phyloP scores from a whole-genome alignment of 2,113 vertebrate species.

The Tonatia bakeri region DNA sequence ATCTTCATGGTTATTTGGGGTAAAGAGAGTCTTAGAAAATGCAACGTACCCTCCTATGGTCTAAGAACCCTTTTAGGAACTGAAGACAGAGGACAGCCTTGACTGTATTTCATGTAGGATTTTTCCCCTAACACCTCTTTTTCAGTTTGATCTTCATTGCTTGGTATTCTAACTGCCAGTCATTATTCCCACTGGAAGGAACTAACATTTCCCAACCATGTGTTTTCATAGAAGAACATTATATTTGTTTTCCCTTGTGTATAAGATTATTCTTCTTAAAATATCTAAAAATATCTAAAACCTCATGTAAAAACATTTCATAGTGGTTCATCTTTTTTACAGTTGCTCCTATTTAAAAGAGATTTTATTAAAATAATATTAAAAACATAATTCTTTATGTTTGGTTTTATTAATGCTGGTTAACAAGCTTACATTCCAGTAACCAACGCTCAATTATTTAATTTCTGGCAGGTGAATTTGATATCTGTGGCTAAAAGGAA shows the following conservation, averaged over 20 bases:
- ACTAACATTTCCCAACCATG: not conserved
- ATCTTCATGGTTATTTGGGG: not conserved
- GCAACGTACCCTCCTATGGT: not conserved
- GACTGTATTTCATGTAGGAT: not conserved
- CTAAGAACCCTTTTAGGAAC: not conserved
- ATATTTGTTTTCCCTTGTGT: not conserved
- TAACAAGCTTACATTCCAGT: slow-evolving; percentile 58
- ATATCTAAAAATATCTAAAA: slow-evolving; percentile 43
- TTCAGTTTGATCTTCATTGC: not conserved
- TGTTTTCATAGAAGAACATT: not conserved
- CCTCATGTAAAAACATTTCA: slow-evolving; percentile 39
- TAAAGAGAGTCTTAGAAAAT: not conserved
- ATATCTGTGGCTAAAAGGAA: slow-evolving; percentile 42
- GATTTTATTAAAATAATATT: slow-evolving; percentile 46
- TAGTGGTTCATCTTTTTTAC: slow-evolving; percentile 44
- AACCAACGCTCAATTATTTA: slow-evolving; percentile 51
- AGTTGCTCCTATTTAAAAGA: slow-evolving; percentile 42
- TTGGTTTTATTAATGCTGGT: slow-evolving; percentile 48
- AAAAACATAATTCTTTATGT: slow-evolving; percentile 32
- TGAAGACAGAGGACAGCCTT: not conserved
- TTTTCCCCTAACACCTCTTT: not conserved
- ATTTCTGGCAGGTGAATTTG: slow-evolving; percentile 55
- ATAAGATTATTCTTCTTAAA: slow-evolving; percentile 33
- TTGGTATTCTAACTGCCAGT: not conserved
- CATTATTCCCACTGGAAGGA: not conserved